Evolutionary conservation across 2,113 vertebrate species (phyloP).

Genomic region (Telmatochromis brichardi): DNA sequence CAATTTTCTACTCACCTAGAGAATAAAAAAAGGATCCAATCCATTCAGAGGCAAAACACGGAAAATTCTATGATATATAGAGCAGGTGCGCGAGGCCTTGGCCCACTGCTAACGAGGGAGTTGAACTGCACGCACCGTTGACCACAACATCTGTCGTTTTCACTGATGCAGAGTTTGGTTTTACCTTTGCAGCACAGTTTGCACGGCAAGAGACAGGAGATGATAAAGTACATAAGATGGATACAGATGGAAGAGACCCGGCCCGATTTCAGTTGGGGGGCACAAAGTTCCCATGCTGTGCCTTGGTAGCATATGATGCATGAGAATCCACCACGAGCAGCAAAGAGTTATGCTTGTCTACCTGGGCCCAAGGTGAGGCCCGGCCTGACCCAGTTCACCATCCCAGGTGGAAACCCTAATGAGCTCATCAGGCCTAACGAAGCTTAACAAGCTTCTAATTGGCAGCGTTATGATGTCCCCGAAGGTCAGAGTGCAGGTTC

Average conservation of each 20-base stretch:
- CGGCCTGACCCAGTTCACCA: background rate
- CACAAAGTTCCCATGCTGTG: background rate
- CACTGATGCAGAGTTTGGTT: conserved; percentile 11
- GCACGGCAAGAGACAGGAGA: background rate
- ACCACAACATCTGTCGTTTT: conserved; percentile 62
- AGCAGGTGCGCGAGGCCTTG: conserved; percentile 55
- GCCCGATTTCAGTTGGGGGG: background rate
- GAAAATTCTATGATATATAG: conserved; percentile 33
- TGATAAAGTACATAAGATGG: conserved; percentile 23
- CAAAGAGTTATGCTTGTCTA: background rate
- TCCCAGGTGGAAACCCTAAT: conserved; percentile 37
- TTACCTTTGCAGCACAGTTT: conserved; percentile 6
- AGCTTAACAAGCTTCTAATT: conserved; percentile 55
- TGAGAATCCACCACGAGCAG: background rate
- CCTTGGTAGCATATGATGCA: conserved; percentile 17
- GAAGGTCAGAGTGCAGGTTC: conserved; percentile 42
- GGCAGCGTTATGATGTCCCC: conserved; percentile 26
- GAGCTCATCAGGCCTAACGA: conserved; percentile 54
- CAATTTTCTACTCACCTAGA: conserved; percentile 48
- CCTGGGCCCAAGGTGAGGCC: conserved; percentile 17
- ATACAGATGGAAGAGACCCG: conserved; percentile 31
- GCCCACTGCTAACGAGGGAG: conserved; percentile 54
- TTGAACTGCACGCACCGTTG: conserved; percentile 46
- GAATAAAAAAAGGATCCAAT: conserved; percentile 18
- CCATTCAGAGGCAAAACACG: conserved; percentile 14